Evolutionary conservation across 2,113 vertebrate genomes (phyloP), one percentile per base, ranked within the genome.

Genomic region (Vidua macroura): DNA sequence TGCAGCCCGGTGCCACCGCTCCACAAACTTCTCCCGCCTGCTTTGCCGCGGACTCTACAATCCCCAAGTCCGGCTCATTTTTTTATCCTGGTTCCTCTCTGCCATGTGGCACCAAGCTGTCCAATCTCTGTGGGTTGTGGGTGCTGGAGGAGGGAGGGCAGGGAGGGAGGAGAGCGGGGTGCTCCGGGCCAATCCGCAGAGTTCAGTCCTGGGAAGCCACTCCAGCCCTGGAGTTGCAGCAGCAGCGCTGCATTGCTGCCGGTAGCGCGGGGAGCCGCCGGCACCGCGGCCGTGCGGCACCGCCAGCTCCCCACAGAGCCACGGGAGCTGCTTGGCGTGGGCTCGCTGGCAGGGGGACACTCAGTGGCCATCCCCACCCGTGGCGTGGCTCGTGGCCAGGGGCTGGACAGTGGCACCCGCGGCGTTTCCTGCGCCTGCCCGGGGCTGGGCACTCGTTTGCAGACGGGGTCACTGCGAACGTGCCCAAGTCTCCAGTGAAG

Each of bases 61-160:
- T 4, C 58, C 80, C 75, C 64, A 5, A 49, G 51, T 12, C 53
- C 74, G 2, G 83, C 92, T 94, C 75, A 41, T 88, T 96, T 92
- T 94, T 83, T 83, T 97, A 97, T 97, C 87, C 85, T 21, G 73
- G 89, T 16, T 52, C 35, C 87, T 28, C 66, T 70, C 53, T 92
- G 84, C 92, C 95, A 97, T 96, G 96, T 97, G 94, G 88, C 88
- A 90, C 59, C 78, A 18, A 30, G 46, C 95, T 56, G 95, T 75
- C 97, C 96, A 97, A 97, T 97, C 97, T 92, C 58, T 7, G 92
- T 76, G 87, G 82, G 59, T 3, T 72, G 81, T 53, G 95, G 94
- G 90, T 89, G 91, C 95, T 11, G 83, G 60, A 62, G 83, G 91
- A 88, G 86, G 96, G 85, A 83, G 85, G 90, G 49, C 56, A 88